phyloP scores from a whole-genome alignment of 2,797 vertebrate genomes.

The Cynopterus sphinx region DNA sequence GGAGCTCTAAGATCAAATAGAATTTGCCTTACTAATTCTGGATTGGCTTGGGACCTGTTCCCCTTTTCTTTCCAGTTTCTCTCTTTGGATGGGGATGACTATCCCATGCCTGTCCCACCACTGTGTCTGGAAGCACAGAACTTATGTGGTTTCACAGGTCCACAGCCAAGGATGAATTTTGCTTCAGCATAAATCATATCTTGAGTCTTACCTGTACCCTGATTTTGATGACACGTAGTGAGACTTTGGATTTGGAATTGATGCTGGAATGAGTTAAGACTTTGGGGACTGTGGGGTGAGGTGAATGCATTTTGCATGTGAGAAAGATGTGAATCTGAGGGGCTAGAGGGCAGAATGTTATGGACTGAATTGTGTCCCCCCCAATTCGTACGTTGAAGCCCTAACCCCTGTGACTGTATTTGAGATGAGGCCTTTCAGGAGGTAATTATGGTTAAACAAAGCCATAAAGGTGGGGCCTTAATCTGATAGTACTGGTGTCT shows the following conservation, averaged over 20 bases:
- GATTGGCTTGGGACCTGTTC: background rate
- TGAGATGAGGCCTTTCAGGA: background rate
- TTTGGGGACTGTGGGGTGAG: background rate
- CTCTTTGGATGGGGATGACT: background rate
- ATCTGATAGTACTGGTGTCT: background rate
- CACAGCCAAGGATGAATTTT: background rate
- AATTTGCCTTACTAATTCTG: background rate
- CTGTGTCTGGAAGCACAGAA: background rate
- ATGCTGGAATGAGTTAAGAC: background rate
- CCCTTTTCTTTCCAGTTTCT: background rate
- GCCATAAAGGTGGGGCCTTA: background rate
- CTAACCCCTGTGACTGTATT: background rate
- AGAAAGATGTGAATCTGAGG: background rate
- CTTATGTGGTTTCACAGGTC: background rate
- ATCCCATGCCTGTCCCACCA: background rate
- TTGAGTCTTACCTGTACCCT: background rate
- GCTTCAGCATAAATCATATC: background rate
- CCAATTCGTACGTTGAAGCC: background rate
- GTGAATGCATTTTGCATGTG: background rate
- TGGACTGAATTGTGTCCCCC: background rate
- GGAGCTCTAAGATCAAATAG: background rate
- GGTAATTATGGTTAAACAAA: background rate
- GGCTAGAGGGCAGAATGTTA: background rate
- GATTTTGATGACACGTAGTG: background rate
- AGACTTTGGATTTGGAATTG: background rate